phyloP scores from a whole-genome alignment of 2,888 invertebrate genomes.

The Dryocosmus kuriphilus region DNA sequence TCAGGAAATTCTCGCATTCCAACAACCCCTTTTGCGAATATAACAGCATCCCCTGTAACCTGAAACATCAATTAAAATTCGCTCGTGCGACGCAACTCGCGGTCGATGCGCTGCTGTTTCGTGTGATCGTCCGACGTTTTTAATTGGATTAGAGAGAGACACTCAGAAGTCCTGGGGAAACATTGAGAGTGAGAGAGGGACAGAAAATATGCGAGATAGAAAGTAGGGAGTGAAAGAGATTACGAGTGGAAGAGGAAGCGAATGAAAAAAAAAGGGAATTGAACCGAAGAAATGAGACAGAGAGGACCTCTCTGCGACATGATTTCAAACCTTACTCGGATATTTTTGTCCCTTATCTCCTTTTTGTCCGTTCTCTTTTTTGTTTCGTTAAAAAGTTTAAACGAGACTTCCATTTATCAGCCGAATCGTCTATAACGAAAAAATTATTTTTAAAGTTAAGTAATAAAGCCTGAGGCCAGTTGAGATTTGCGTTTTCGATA shows the following conservation, averaged over 20 bases:
- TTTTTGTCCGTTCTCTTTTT: neutral
- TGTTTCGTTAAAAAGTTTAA: neutral
- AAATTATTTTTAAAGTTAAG: neutral
- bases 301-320: conserved; percentile 1
- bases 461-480: neutral
- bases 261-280: neutral
- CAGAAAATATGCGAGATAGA: conserved; percentile 61
- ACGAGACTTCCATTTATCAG: neutral
- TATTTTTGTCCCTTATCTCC: conserved; percentile 1
- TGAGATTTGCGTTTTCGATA: neutral
- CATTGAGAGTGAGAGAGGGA: conserved; percentile 49
- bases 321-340: neutral
- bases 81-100: conserved; percentile 64
- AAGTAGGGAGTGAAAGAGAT: conserved; percentile 62
- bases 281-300: neutral
- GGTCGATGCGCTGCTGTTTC: conserved; percentile 72
- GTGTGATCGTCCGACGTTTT: conserved; percentile 73
- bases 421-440: neutral
- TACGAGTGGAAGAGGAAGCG: conserved; percentile 44
- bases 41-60: conserved; percentile 58
- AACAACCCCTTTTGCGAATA: conserved; percentile 47
- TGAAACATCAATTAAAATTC: conserved; percentile 76
- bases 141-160: conserved; percentile 75
- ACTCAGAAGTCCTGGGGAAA: conserved; percentile 31
- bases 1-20: conserved; percentile 45